These are phyloP conservation scores for Hipparchia semele DNA, from an alignment of 2,888 invertebrate genomes.

Conservation along the genomic window DNA sequence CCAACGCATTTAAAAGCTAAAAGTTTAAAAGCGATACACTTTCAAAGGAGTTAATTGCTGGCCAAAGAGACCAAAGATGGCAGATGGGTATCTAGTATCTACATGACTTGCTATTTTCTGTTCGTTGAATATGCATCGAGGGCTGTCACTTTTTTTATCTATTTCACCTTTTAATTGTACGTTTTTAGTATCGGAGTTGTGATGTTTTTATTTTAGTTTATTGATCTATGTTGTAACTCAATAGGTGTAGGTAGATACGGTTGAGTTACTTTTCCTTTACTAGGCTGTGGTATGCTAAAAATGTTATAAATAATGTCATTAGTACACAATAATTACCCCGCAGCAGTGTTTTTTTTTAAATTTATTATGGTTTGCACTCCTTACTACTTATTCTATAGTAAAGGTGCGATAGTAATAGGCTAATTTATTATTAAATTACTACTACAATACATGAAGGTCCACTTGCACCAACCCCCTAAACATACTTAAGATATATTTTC, in stretches of 20 bases:
- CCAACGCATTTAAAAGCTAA: conserved; percentile 21
- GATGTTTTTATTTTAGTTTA: conserved; percentile 43
- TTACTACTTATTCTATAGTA: no score
- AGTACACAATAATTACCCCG: no score
- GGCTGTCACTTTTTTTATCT: conserved; percentile 21
- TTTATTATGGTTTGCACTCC: no score
- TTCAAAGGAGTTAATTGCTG: conserved; percentile 59
- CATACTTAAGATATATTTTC: no score
- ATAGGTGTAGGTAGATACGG: neutral
- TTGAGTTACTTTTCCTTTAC: no score
- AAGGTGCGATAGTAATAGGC: no score
- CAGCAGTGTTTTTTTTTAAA: no score
- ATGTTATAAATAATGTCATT: no score
- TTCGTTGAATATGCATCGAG: conserved; percentile 23
- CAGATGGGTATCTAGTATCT: conserved; percentile 62
- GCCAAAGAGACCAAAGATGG: conserved; percentile 45
- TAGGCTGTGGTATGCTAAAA: no score
- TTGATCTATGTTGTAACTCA: neutral
- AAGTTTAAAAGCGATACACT: conserved; percentile 24
- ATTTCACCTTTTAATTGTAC: conserved; percentile 29
- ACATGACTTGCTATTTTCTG: conserved; percentile 56
- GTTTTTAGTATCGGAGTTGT: conserved; percentile 41
- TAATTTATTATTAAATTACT: no score
- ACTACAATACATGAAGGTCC: no score
- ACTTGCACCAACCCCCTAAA: no score